Evolutionary conservation across 2,888 invertebrate species (phyloP), one percentile per base, ranked within the genome.

Genomic region (Molanna angustata): DNA sequence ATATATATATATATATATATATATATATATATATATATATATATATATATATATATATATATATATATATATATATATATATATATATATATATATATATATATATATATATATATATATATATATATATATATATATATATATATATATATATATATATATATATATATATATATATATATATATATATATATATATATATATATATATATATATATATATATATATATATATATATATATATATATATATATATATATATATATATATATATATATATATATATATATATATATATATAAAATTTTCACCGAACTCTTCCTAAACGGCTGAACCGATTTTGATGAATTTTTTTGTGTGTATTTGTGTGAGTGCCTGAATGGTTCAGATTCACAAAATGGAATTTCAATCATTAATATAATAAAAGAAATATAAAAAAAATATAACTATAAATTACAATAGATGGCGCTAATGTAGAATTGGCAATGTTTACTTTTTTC

Each of bases 221-320:
- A 20, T 60, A 61, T 57, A 53, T 61, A 43, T 60, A 59, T 58
- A 51, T 60, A 56, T 52, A 49, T 53, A 55, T 49, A 43, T 42
- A 57, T 22, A 54, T 41, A 50, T 35, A 45, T 43, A 48, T 52
- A 57, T 40, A 44, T 20, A 39, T 55, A 57, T 32, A 37, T 52
- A 7, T 27, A 11, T 27, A 27, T n/a, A n/a, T n/a, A n/a, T n/a
- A n/a, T n/a, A n/a, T n/a, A n/a, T n/a, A n/a, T n/a, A n/a, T n/a
- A n/a, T n/a, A n/a, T n/a, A n/a, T n/a, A n/a, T n/a, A n/a, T n/a
- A n/a, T n/a, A n/a, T n/a, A n/a, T n/a, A n/a, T n/a, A n/a, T n/a
- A n/a, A n/a, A n/a, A n/a, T n/a, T n/a, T n/a, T n/a, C n/a, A n/a
- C n/a, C n/a, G n/a, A n/a, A n/a, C n/a, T n/a, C n/a, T n/a, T n/a